Conservation (phyloP, 2,888 invertebrate genomes). For the Phengaris arion region DNA sequence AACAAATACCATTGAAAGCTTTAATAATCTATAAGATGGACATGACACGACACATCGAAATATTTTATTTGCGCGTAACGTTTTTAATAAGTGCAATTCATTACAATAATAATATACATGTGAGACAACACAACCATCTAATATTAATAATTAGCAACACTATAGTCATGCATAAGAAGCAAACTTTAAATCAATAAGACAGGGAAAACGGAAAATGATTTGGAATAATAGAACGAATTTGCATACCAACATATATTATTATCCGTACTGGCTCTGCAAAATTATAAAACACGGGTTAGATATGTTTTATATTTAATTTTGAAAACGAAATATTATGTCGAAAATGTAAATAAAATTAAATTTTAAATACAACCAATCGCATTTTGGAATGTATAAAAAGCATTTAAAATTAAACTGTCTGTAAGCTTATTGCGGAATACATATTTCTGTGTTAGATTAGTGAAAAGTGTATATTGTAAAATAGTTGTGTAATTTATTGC, state of each 20-base stretch:
- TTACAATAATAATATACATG: no score
- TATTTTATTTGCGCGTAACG: no score
- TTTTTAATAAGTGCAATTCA: no score
- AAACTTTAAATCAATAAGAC: neutral
- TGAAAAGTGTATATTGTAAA: no score
- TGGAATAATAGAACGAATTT: slow-evolving; percentile 66
- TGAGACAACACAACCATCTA: neutral
- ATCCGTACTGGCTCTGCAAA: slow-evolving; percentile 77
- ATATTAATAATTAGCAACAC: neutral
- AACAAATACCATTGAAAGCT: no score
- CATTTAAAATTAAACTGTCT: neutral
- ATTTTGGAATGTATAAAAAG: neutral
- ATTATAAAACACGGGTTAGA: slow-evolving; percentile 39
- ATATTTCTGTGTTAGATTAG: no score
- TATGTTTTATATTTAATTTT: slow-evolving; percentile 36
- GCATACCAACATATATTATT: slow-evolving; percentile 49
- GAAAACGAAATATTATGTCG: neutral
- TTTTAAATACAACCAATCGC: neutral
- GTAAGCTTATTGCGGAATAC: no score
- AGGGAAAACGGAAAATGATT: neutral
- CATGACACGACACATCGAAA: no score
- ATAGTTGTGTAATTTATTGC: no score
- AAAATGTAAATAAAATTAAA: neutral
- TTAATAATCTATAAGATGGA: no score
- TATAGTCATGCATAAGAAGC: neutral